Percentiles rank a stretch among this genome's conserved stretches.
phyloP scores from a whole-genome alignment of 2,888 invertebrate genomes.

The Diaprepes abbreviatus region DNA sequence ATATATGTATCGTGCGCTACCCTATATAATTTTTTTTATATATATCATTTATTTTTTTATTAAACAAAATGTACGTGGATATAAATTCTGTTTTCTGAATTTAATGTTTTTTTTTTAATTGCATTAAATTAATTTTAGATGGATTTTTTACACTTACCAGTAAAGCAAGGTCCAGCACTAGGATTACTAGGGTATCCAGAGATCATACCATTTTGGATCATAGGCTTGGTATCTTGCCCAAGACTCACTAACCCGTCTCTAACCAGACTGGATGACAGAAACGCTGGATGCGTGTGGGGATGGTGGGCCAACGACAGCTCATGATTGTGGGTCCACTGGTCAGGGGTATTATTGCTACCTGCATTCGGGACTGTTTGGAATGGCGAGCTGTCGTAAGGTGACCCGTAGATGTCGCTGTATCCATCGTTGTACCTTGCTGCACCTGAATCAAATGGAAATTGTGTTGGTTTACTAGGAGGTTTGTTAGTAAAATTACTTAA shows the following conservation, averaged over 20 bases:
- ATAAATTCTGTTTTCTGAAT: too few relatives aligned
- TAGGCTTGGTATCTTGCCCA: conserved; percentile 66
- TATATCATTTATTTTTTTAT: too few relatives aligned
- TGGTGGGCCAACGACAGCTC: conserved; percentile 64
- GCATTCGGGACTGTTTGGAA: conserved; percentile 78
- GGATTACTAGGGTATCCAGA: conserved; percentile 70
- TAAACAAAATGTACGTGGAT: too few relatives aligned
- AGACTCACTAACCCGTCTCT: conserved; percentile 62
- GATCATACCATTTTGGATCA: conserved; percentile 74
- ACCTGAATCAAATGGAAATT: conserved; percentile 16
- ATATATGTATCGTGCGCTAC: too few relatives aligned
- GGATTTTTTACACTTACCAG: conserved; percentile 67
- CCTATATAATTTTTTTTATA: too few relatives aligned
- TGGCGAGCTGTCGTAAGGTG: conserved; percentile 76
- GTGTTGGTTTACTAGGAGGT: background rate
- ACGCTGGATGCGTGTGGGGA: conserved; percentile 71
- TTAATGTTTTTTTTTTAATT: too few relatives aligned
- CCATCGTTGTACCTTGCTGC: conserved; percentile 70
- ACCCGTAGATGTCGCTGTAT: conserved; percentile 70
- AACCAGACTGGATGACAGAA: conserved; percentile 66
- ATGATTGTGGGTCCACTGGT: conserved; percentile 65
- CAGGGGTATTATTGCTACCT: conserved; percentile 64
- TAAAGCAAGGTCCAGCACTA: conserved; percentile 75
- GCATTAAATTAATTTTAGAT: too few relatives aligned
- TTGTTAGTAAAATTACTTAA: too few relatives aligned